Evolutionary conservation across 35 echinoderm and acorn worm species (phyloP).

Genomic region (Ophiothrix spiculata): DNA sequence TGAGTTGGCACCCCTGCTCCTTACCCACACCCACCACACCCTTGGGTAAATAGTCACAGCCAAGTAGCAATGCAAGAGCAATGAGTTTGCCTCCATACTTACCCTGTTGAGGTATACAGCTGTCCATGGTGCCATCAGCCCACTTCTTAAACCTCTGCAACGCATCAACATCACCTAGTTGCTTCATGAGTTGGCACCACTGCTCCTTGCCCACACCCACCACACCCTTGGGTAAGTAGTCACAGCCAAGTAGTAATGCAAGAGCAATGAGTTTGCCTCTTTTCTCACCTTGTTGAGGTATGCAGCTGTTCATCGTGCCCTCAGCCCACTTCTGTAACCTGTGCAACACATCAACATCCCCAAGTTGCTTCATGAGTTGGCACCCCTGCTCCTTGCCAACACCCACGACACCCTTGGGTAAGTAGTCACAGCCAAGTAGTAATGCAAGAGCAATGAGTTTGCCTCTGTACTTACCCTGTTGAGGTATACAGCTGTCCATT

Average conservation of each 20-base stretch:
- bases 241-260: conserved; percentile 79
- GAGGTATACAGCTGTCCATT: no score
- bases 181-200: conserved; percentile 53
- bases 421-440: conserved; percentile 87
- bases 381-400: conserved; percentile 76
- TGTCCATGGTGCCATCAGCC: conserved; percentile 30
- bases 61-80: conserved; percentile 71
- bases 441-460: conserved; percentile 70
- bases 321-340: conserved; percentile 64
- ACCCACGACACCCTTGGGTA: conserved; percentile 73
- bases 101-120: no score
- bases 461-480: no score
- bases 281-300: no score
- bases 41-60: conserved; percentile 86
- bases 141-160: conserved; percentile 69
- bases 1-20: conserved; percentile 59
- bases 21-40: conserved; percentile 82
- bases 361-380: conserved; percentile 44
- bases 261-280: conserved; percentile 61
- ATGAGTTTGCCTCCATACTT: conserved; percentile 50
- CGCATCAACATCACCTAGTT: conserved; percentile 30
- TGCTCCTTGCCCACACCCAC: conserved; percentile 70
- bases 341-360: conserved; percentile 42
- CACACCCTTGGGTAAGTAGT: conserved; percentile 85
- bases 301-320: background rate